Evolutionary conservation across 2,888 invertebrate species (phyloP).

Genomic region (Sinohyriopsis cumingii): DNA sequence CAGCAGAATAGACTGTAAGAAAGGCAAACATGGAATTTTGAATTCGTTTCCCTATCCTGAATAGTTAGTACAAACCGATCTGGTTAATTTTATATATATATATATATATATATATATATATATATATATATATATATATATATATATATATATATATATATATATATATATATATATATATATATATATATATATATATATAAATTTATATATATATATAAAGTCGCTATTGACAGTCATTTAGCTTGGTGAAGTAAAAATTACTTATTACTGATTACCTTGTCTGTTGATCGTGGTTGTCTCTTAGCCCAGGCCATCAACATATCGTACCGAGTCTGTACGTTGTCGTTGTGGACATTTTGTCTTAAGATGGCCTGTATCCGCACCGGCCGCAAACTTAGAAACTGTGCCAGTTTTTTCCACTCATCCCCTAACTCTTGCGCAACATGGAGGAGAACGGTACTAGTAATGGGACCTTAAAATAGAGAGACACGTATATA

Average conservation of each 20-base stretch:
- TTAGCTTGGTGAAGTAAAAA: neutral
- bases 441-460: constrained; percentile 54
- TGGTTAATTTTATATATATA: neutral
- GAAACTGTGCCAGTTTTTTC: constrained; percentile 57
- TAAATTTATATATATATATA: neutral
- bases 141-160: neutral
- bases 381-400: constrained; percentile 58
- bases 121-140: neutral
- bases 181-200: neutral
- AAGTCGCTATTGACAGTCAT: neutral
- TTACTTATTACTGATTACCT: constrained; percentile 41
- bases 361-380: constrained; percentile 67
- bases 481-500: neutral
- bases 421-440: constrained; percentile 65
- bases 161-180: neutral
- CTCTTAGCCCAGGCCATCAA: constrained; percentile 67
- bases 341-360: constrained; percentile 56
- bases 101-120: neutral
- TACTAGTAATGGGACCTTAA: constrained; percentile 58
- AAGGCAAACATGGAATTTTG: too few relatives aligned
- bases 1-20: constrained; percentile 27
- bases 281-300: constrained; percentile 61
- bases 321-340: constrained; percentile 65
- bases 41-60: too few relatives aligned
- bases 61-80: too few relatives aligned